Conservation (phyloP, 2,113 vertebrate genomes). For the Mohoua ochrocephala region DNA sequence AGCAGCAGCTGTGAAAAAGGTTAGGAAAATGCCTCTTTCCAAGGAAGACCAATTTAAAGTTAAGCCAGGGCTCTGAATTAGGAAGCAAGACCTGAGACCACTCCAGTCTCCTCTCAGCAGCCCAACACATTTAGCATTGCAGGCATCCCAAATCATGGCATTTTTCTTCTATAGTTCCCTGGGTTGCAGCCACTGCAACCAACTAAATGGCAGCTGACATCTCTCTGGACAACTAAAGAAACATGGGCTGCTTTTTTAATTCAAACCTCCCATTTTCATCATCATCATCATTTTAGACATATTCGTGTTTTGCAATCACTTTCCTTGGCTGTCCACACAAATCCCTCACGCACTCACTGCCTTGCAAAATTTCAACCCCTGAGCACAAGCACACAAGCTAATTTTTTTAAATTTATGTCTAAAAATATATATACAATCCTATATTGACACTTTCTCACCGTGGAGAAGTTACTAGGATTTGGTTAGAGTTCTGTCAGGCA, state of each 20-base stretch:
- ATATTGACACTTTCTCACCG: not conserved
- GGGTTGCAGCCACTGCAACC: not conserved
- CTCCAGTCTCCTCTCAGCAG: not conserved
- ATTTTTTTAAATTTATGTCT: not conserved
- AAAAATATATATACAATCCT: not conserved
- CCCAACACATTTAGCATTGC: not conserved
- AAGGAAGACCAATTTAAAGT: not conserved
- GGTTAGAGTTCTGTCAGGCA: not conserved
- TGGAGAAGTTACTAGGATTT: not conserved
- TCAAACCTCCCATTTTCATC: not conserved
- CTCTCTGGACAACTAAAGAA: not conserved
- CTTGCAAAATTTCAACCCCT: not conserved
- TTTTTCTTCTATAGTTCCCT: not conserved
- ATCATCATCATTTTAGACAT: not conserved
- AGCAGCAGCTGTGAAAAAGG: not conserved
- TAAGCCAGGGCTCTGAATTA: not conserved
- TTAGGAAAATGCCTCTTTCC: not conserved
- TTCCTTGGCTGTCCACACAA: not conserved
- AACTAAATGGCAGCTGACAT: not conserved
- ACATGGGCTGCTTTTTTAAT: not conserved
- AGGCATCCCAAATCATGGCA: not conserved
- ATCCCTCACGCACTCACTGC: fast-evolving
- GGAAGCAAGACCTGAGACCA: not conserved
- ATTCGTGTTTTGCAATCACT: not conserved
- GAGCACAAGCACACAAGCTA: fast-evolving